Percentiles rank a stretch among this genome's conserved stretches.
Conservation (phyloP, 2,888 invertebrate genomes). For the Xestia rhomboidea region DNA sequence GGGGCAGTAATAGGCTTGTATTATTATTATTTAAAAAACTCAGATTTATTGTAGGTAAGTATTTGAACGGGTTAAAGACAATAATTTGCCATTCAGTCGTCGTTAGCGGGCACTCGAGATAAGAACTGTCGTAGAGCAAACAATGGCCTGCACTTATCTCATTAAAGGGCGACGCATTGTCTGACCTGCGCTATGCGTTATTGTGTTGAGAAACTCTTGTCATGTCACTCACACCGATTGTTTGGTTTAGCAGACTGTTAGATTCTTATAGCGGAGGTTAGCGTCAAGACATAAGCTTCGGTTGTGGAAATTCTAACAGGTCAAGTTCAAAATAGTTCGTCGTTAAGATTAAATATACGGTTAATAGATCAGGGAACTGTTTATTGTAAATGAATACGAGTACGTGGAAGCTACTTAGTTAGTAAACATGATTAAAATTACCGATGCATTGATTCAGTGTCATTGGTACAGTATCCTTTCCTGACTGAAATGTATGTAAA, state of each 20-base stretch:
- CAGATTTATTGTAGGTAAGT: neutral
- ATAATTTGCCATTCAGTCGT: neutral
- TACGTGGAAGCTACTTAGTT: neutral
- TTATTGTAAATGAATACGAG: neutral
- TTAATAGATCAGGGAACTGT: neutral
- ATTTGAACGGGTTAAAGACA: neutral
- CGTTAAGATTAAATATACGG: neutral
- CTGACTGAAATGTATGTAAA: slow-evolving; percentile 26
- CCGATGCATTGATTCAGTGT: slow-evolving; percentile 14
- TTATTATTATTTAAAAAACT: too few species aligned
- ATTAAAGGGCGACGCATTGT: slow-evolving; percentile 28
- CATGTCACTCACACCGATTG: slow-evolving; percentile 7
- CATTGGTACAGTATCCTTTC: slow-evolving; percentile 13
- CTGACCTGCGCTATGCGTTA: slow-evolving; percentile 9
- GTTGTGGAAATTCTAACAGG: neutral
- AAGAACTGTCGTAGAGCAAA: slow-evolving; percentile 13
- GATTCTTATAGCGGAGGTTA: neutral
- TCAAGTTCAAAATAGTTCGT: too few species aligned
- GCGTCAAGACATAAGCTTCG: neutral
- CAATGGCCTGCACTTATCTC: slow-evolving; percentile 4
- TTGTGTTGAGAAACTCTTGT: slow-evolving; percentile 10
- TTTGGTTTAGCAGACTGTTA: neutral
- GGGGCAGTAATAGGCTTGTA: too few species aligned
- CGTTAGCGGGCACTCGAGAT: slow-evolving; percentile 17
- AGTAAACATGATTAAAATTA: slow-evolving; percentile 21